Base-by-base conservation (phyloP, 2,888 invertebrate genomes). In the Rhamnusium bicolor region DNA sequence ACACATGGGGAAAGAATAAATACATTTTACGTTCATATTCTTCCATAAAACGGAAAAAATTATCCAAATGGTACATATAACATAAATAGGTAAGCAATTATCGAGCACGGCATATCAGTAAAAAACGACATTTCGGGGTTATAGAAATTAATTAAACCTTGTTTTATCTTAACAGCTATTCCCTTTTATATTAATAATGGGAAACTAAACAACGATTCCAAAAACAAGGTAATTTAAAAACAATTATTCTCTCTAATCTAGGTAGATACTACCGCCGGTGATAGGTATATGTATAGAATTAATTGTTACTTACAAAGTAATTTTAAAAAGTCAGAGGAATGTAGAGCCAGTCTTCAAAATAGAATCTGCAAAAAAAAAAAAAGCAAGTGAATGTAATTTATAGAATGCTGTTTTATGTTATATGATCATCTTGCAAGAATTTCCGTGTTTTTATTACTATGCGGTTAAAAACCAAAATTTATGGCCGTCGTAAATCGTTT, bases 351-450 rank as follows among this genome's bases (percentile, higher is more conserved):
- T 78, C 78, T 78, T 78, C 76, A 72, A 72, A 72, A 75, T 72
- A 73, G 75, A 76, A 79, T 76, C 78, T 80, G 79, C 71, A 79
- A 80, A 61, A 73, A 78, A n/a, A n/a, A n/a, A 79, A 79, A 72
- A 71, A 40, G 12, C 27, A 71, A 74, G 61, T 69, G 65, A 72
- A 58, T 49, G 60, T 68, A 40, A 68, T 58, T 73, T 53, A 63
- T 68, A 66, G 66, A 73, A 76, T 69, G 71, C 61, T 69, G 73
- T 47, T 69, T 56, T 47, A 47, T 18, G 69, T 63, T 54, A 60
- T 60, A 66, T 65, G 74, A 73, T 71, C 65, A 74, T 71, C 71
- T 74, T 53, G 54, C 27, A 69, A 73, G 69, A 76, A 73, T 67
- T 60, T 73, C 60, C 71, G 47, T 60, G 71, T 69, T 74, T 76